Evolutionary conservation across 2,797 vertebrate genomes (phyloP).

Genomic region (Apogon talboti): DNA sequence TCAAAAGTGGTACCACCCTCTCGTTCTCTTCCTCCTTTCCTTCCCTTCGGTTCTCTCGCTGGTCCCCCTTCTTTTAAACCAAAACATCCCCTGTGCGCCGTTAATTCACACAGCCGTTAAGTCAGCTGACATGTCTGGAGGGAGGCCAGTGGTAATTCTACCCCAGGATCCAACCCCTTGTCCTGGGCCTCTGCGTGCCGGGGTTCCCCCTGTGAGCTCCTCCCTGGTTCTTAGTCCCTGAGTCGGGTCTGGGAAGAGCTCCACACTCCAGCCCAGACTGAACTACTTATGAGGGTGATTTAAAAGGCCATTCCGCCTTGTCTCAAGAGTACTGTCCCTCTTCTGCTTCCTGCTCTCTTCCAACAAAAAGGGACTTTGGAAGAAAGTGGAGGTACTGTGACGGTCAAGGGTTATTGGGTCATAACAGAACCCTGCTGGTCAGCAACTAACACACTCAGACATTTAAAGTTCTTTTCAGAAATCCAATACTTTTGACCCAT

Average conservation of each 20-base stretch:
- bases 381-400: slow-evolving; percentile 18
- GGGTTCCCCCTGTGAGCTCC: slow-evolving; percentile 77
- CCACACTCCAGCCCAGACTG: slow-evolving; percentile 64
- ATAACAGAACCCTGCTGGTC: slow-evolving; percentile 18
- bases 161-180: slow-evolving; percentile 66
- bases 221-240: slow-evolving; percentile 61
- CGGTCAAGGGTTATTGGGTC: slow-evolving; percentile 55
- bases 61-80: slow-evolving; percentile 74
- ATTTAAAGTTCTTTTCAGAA: slow-evolving; percentile 13
- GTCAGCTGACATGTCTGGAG: slow-evolving; percentile 77
- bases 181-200: slow-evolving; percentile 71
- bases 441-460: slow-evolving; percentile 5
- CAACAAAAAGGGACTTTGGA: slow-evolving; percentile 44
- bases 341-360: slow-evolving; percentile 65
- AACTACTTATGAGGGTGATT: slow-evolving; percentile 74
- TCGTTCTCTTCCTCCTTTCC: slow-evolving; percentile 33
- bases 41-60: slow-evolving; percentile 45
- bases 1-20: slow-evolving; percentile 68
- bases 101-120: slow-evolving; percentile 77
- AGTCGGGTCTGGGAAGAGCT: slow-evolving; percentile 53
- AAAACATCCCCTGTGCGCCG: slow-evolving; percentile 76
- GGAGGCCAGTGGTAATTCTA: slow-evolving; percentile 79
- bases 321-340: slow-evolving; percentile 69
- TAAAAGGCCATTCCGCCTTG: slow-evolving; percentile 65
- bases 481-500: slow-evolving; percentile 28